Evolutionary conservation across 2,797 vertebrate species (phyloP).

Genomic region (Pangasius macronema): DNA sequence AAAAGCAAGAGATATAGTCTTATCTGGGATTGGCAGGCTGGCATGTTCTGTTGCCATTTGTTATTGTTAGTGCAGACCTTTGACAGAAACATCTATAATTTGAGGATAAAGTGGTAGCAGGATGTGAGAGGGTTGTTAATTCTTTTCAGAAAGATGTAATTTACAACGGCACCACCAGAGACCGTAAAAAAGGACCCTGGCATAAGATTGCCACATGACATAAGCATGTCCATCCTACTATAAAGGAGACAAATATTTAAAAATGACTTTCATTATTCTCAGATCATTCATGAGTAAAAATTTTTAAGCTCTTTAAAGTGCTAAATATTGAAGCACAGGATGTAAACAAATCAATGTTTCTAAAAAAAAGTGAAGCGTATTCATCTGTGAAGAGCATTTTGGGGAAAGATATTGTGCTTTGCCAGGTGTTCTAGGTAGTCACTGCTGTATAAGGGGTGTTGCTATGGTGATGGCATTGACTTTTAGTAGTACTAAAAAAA

Average conservation of each 20-base stretch:
- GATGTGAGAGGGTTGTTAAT: constrained; percentile 66
- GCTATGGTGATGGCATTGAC: constrained; percentile 64
- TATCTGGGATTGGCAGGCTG: constrained; percentile 68
- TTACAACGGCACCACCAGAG: constrained; percentile 73
- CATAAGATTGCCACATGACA: constrained; percentile 49
- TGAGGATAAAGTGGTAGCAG: constrained; percentile 71
- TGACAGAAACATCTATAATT: constrained; percentile 78
- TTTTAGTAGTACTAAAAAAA: constrained; percentile 43
- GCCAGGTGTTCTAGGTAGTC: constrained; percentile 51
- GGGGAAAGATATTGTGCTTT: constrained; percentile 41
- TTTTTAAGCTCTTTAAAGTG: constrained; percentile 54
- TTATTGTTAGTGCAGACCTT: constrained; percentile 58
- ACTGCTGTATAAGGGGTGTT: constrained; percentile 47
- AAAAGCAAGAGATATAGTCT: constrained; percentile 59
- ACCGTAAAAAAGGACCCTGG: constrained; percentile 62
- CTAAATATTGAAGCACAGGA: constrained; percentile 66
- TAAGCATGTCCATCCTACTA: constrained; percentile 60
- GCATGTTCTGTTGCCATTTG: constrained; percentile 29
- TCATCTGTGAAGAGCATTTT: constrained; percentile 60
- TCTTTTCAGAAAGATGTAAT: constrained; percentile 63
- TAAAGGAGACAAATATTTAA: too few species aligned
- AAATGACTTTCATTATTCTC: too few species aligned
- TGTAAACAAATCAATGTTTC: constrained; percentile 67
- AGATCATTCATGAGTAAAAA: constrained; percentile 68
- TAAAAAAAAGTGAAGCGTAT: constrained; percentile 44